Conservation (phyloP, 1,140 invertebrate genomes). For the Limonius californicus region DNA sequence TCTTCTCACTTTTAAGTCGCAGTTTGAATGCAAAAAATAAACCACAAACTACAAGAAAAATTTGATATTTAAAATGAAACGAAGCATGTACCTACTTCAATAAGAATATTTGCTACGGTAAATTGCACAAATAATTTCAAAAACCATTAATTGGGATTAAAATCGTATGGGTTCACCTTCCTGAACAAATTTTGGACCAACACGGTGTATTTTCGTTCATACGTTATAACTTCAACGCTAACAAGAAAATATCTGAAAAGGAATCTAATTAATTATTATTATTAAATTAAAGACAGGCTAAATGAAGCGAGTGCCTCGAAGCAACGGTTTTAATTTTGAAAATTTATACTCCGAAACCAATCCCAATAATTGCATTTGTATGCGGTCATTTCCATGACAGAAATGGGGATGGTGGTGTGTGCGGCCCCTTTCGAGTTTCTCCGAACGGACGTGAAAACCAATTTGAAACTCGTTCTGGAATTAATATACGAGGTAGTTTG, state of each 20-base stretch:
- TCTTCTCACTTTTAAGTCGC: too few relatives aligned
- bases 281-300: too few relatives aligned
- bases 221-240: too few relatives aligned
- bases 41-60: too few relatives aligned
- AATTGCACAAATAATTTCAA: too few relatives aligned
- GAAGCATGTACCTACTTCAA: too few relatives aligned
- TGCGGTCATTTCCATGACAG: background rate
- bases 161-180: background rate
- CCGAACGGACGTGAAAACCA: background rate
- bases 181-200: background rate
- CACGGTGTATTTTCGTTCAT: too few relatives aligned
- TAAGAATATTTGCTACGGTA: too few relatives aligned
- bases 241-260: background rate
- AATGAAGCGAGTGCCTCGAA: background rate
- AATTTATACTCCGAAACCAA: background rate
- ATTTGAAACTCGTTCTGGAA: conserved; percentile 1
- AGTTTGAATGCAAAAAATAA: too few relatives aligned
- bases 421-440: background rate
- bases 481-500: background rate
- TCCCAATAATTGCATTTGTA: background rate
- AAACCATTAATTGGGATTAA: background rate
- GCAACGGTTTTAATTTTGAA: background rate
- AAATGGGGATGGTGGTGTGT: background rate
- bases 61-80: too few relatives aligned
- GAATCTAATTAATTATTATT: background rate